phyloP scores from a whole-genome alignment of 2,888 invertebrate genomes.

The Protonemura montana region DNA sequence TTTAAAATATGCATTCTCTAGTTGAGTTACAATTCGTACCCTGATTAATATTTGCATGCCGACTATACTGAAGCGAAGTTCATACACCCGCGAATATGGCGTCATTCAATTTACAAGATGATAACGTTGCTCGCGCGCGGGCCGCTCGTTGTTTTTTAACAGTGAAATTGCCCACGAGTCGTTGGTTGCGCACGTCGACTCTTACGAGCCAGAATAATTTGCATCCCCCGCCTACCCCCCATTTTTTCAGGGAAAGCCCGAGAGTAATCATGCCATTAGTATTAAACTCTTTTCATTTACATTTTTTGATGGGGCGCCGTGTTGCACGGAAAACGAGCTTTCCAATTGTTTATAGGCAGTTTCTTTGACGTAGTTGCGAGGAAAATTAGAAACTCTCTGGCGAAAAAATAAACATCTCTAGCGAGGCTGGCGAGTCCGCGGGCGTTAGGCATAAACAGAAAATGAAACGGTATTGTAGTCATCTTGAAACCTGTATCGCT shows the following conservation, averaged over 20 bases:
- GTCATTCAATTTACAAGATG: neutral
- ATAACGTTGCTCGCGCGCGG: neutral
- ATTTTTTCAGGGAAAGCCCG: neutral
- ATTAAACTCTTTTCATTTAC: constrained; percentile 12
- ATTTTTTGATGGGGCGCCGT: constrained; percentile 1
- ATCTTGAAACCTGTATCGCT: neutral
- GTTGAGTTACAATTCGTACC: neutral
- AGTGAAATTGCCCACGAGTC: neutral
- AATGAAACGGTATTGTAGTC: neutral
- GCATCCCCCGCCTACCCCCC: neutral
- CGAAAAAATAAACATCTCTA: neutral
- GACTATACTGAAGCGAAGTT: neutral
- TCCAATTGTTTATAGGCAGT: constrained; percentile 12
- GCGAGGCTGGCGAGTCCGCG: neutral
- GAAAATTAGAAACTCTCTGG: constrained; percentile 5
- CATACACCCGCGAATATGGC: neutral
- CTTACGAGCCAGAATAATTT: neutral
- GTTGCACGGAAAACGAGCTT: neutral
- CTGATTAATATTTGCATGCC: neutral
- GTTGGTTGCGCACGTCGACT: neutral
- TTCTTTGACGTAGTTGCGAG: neutral
- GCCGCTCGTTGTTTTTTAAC: neutral
- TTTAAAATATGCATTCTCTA: constrained; percentile 12
- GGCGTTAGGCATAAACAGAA: neutral
- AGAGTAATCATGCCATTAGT: constrained; percentile 3